Conservation (phyloP, 2,888 invertebrate species). For the Orthosia gothica region DNA sequence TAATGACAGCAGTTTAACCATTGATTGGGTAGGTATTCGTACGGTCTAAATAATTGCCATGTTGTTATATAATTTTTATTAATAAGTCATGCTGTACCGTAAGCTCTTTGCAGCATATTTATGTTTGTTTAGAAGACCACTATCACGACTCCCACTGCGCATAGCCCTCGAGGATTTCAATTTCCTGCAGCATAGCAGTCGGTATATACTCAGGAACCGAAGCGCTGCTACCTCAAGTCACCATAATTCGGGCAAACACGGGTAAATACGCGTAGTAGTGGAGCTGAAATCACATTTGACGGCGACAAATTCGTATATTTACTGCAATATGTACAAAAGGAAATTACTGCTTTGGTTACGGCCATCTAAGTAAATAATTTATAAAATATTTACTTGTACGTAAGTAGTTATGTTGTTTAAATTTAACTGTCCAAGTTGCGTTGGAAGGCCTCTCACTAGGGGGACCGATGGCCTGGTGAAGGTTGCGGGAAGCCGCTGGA, state of each 20-base stretch:
- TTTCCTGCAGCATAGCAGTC: conserved; percentile 50
- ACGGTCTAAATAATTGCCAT: too few species aligned
- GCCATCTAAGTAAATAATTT: too few species aligned
- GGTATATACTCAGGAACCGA: conserved; percentile 15
- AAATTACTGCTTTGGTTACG: background rate
- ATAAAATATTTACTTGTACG: background rate
- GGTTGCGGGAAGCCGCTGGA: too few species aligned
- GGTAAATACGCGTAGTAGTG: conserved; percentile 14
- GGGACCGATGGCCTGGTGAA: too few species aligned
- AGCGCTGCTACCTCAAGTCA: conserved; percentile 21
- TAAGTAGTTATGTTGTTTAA: too few species aligned
- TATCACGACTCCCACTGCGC: conserved; percentile 29
- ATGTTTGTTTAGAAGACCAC: conserved; percentile 47
- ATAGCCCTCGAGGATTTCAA: conserved; percentile 50
- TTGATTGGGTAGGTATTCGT: too few species aligned
- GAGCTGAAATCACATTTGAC: conserved; percentile 34
- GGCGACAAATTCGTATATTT: conserved; percentile 20
- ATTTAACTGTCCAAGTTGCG: too few species aligned
- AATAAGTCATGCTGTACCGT: background rate
- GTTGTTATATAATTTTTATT: background rate
- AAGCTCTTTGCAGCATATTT: conserved; percentile 20
- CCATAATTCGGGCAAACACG: conserved; percentile 28
- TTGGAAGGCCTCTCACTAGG: too few species aligned
- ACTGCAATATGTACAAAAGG: background rate
- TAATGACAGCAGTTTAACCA: too few species aligned